Base-by-base conservation (phyloP, 2,113 vertebrate species). In the Motacilla alba region DNA sequence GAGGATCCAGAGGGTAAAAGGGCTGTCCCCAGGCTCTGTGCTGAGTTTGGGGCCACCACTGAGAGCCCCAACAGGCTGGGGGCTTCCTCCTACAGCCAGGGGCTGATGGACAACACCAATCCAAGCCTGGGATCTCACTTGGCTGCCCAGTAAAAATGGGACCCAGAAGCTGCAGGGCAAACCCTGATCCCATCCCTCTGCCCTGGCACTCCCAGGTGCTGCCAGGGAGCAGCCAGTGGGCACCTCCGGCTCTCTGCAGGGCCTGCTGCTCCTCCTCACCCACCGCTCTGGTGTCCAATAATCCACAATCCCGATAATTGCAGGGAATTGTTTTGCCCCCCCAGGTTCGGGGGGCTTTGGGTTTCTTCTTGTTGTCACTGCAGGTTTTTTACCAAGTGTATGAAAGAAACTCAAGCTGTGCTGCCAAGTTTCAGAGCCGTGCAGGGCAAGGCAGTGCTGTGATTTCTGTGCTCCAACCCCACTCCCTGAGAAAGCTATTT, bases 401-500 rank as follows among this genome's bases (percentile, higher is more conserved):
- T 30, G 90, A 80, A 58, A 67, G 92, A 35, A 59, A 52, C 28
- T 67, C 90, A 83, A 88, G 93, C 93, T 90, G 95, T 59, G 87
- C 87, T 66, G 81, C 81, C 2, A 22, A 22, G 43, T 49, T 69
- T 27, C 67, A 46, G 93, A 59, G 93, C 35, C 15, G 6, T 2
- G 35, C 3, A 86, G 92, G 95, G 87, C 90, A 80, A 62, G 52
- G 20, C 64, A 74, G 56, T 6, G 59, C 82, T 87, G 78, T 77
- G 85, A 58, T 96, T 90, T 8, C 43, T 11, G 67, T 15, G 72
- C 43, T 93, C 64, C 90, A 91, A 7, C 70, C 92, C 79, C 92
- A 55, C 82, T 96, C 74, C 55, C 87, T 13, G 75, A 6, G 46
- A 94, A 67, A 52, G 87, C 88, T 94, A 60, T 94, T 96, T 86